Base-by-base conservation (phyloP, 2,888 invertebrate genomes). In the Mechanitis messenoides region DNA sequence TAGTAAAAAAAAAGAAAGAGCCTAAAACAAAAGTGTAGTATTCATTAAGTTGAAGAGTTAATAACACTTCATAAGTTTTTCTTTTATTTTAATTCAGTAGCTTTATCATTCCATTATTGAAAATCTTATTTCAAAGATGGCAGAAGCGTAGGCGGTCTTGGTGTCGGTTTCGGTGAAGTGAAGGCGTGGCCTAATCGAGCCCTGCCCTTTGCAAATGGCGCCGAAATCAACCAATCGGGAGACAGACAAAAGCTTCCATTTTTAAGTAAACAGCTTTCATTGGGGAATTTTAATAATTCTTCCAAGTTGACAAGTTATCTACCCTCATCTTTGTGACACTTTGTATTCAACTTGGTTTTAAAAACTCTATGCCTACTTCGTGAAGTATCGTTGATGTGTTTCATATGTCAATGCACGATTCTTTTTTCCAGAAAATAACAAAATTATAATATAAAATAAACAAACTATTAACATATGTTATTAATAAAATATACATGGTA, bases 201-300 rank as follows among this genome's bases (percentile, higher is more conserved):
- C 75, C 83, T 74, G 79, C 85, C 88, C 84, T 85, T 87, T 85
- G 75, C 86, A 88, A 89, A 90, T 90, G 89, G 89, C 89, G 89
- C 78, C 83, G 77, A 83, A 83, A 77, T 81, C 81, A 62, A 76
- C 88, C 88, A 89, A 88, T 88, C 72, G 72, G 68, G 74, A 74
- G 72, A 73, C 72, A 70, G 78, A 75, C 72, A 68, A 68, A 42
- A 70, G 67, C 71, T 75, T 79, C 76, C 74, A 76, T 75, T 59
- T 47, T 33, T 47, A 55, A 60, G 64, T 57, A 63, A 60, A 60
- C 28, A 47, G 35, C 38, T 63, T 61, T 60, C 64, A 64, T 58
- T 63, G 63, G 64, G 35, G 46, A 50, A 61, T 50, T 60, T 65
- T 60, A 60, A 59, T 59, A 53, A 35, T 20, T 12, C 38, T 28